Evolutionary conservation across 2,888 invertebrate species (phyloP).

Genomic region (Eudemis profundana): DNA sequence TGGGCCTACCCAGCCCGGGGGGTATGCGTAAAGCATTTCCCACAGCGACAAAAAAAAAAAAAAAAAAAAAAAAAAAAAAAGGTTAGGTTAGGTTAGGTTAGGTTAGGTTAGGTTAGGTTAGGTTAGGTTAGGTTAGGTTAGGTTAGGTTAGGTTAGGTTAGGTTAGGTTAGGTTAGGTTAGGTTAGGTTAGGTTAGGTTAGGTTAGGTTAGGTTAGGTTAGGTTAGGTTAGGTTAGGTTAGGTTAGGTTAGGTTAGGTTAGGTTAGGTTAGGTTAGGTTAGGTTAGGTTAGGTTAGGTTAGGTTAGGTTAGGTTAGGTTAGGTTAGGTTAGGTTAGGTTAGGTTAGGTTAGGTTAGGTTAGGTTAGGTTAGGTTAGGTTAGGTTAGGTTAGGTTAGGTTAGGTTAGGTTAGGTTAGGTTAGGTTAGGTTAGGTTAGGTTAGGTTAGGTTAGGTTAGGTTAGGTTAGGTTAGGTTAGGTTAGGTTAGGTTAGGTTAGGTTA

Average conservation of each 20-base stretch:
- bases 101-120: slow-evolving; percentile 16
- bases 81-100: slow-evolving; percentile 16
- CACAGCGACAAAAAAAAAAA: too few species aligned
- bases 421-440: slow-evolving; percentile 26
- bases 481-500: slow-evolving; percentile 22
- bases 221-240: slow-evolving; percentile 32
- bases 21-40: too few species aligned
- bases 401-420: slow-evolving; percentile 38
- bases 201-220: slow-evolving; percentile 28
- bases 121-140: slow-evolving; percentile 24
- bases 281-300: slow-evolving; percentile 32
- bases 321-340: slow-evolving; percentile 37
- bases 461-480: slow-evolving; percentile 25
- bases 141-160: slow-evolving; percentile 32
- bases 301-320: slow-evolving; percentile 39
- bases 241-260: slow-evolving; percentile 29
- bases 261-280: slow-evolving; percentile 31
- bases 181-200: slow-evolving; percentile 31
- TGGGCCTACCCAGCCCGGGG: too few species aligned
- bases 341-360: slow-evolving; percentile 40
- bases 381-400: slow-evolving; percentile 36
- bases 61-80: neutral
- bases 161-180: slow-evolving; percentile 27
- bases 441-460: slow-evolving; percentile 14
- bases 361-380: slow-evolving; percentile 39